phyloP scores from a whole-genome alignment of 2,797 vertebrate species.

The Pitangus sulphuratus region DNA sequence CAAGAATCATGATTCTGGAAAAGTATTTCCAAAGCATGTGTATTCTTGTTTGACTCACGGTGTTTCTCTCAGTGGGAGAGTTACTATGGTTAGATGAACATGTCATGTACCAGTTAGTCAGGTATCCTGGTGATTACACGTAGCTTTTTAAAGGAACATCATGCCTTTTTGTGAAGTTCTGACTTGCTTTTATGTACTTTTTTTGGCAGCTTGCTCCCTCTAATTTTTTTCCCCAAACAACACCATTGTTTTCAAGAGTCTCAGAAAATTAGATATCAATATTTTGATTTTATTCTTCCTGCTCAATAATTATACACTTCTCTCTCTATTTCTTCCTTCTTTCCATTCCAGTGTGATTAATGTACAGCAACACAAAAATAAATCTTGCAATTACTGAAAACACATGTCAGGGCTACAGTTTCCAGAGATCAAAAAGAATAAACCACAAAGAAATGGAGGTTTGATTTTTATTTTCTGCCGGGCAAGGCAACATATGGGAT shows the following conservation, averaged over 20 bases:
- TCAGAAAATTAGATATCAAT: neutral
- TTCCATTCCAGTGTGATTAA: neutral
- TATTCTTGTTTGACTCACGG: conserved; percentile 10
- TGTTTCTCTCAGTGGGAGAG: conserved; percentile 10
- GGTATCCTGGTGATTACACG: neutral
- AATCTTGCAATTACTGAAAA: conserved; percentile 32
- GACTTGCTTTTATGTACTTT: neutral
- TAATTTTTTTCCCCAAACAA: neutral
- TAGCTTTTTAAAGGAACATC: conserved; percentile 27
- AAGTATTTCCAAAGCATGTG: conserved; percentile 43
- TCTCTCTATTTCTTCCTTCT: neutral
- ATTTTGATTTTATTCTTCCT: conserved; percentile 10
- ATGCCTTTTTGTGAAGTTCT: neutral
- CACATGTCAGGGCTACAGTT: neutral
- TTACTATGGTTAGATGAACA: neutral
- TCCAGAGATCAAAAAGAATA: conserved; percentile 8
- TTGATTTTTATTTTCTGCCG: conserved; percentile 1
- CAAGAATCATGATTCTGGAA: neutral
- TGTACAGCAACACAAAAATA: neutral
- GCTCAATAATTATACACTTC: neutral
- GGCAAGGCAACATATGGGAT: neutral
- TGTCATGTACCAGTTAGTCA: conserved; percentile 10
- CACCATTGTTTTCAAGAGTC: neutral
- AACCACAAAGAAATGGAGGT: neutral
- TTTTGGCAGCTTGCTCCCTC: neutral